Conservation (phyloP, 92 coral and sea anemone species). For the Bergia puertoricense region DNA sequence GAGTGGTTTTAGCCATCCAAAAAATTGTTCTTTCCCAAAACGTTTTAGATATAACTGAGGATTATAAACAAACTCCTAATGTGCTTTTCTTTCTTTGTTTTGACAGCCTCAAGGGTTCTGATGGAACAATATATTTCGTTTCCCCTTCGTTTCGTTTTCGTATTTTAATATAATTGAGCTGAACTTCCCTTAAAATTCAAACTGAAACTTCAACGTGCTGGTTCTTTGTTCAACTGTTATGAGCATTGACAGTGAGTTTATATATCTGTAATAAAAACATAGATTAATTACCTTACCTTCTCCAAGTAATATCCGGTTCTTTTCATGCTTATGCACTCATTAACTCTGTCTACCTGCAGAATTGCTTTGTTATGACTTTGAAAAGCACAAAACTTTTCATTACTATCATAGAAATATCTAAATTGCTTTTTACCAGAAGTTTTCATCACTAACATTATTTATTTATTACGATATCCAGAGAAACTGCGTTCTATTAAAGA, state of each 20-base stretch:
- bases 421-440: not conserved
- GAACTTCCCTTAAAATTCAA: not conserved
- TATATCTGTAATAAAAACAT: conserved; percentile 13
- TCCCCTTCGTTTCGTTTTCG: not conserved
- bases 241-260: not conserved
- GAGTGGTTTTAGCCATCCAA: not conserved
- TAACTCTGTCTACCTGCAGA: not conserved
- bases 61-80: too few species aligned
- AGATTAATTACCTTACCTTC: not conserved
- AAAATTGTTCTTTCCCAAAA: not conserved
- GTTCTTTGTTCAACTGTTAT: conserved; percentile 9
- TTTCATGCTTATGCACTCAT: conserved; percentile 18
- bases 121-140: not conserved
- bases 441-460: not conserved
- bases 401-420: not conserved
- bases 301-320: conserved; percentile 9
- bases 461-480: not conserved
- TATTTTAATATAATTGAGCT: not conserved
- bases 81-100: not conserved
- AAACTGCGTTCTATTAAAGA: not conserved
- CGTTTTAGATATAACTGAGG: too few species aligned
- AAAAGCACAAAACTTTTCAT: conserved; percentile 18
- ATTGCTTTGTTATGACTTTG: not conserved
- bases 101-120: not conserved
- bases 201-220: not conserved